A percentile compares a stretch with the other conserved stretches of the same genome.
phyloP scores from a whole-genome alignment of 2,888 invertebrate species.

The Yponomeuta evonymella region DNA sequence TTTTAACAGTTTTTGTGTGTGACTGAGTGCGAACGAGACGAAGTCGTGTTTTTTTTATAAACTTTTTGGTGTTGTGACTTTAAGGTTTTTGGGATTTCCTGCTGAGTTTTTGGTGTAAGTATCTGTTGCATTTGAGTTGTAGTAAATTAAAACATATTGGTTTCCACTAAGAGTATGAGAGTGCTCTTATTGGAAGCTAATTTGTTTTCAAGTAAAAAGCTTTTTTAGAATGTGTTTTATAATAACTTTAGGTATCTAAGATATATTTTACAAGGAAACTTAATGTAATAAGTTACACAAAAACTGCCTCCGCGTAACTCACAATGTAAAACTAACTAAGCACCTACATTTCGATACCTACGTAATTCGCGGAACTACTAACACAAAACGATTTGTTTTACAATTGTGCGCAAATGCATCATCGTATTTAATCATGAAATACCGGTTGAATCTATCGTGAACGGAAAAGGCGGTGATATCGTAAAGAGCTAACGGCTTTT shows the following conservation, averaged over 20 bases:
- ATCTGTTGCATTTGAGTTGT: not conserved
- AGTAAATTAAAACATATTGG: not conserved
- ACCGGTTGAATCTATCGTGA: not conserved
- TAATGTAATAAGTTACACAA: not conserved
- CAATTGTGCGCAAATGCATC: not conserved
- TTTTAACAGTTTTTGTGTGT: not conserved
- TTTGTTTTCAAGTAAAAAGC: not conserved
- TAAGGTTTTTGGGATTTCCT: constrained; percentile 29
- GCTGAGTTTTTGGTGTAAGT: not conserved
- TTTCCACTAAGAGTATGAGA: no score
- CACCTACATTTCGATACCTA: not conserved
- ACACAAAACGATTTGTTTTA: not conserved
- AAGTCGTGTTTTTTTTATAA: not conserved
- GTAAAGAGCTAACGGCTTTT: not conserved
- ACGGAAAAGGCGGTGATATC: not conserved
- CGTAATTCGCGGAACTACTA: not conserved
- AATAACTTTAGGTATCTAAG: no score
- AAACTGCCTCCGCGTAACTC: not conserved
- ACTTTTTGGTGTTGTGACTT: constrained; percentile 34
- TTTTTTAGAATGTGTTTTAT: no score
- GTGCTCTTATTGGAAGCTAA: not conserved
- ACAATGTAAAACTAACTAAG: no score
- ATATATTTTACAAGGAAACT: not conserved
- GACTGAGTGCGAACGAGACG: not conserved
- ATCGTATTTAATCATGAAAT: not conserved